Evolutionary conservation across 1,140 invertebrate genomes (phyloP), one percentile per base, ranked within the genome.

Genomic region (Cydia amplana): DNA sequence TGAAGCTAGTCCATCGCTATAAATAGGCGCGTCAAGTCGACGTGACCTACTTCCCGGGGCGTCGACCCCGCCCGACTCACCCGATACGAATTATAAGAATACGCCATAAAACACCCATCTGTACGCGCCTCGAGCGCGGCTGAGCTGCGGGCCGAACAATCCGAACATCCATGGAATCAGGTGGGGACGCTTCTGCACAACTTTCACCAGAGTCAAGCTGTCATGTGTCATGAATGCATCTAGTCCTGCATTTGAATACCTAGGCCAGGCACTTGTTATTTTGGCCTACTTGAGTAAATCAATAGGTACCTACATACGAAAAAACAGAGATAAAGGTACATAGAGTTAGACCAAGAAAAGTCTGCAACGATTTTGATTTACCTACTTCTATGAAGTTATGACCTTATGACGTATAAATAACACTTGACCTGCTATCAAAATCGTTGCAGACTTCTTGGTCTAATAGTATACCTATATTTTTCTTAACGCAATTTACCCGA

Each of bases 1-100:
- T 70, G 65, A 49, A 60, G 78, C 72, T 67, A 49, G 74, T 77
- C 73, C 76, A 60, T 49, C 18, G 74, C 20, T 78, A 80, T 80
- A 77, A 80, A 80, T 80, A 80, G 72, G 55, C 64, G 72, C 72
- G 72, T 49, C 49, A 74, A 77, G 76, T 65, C 75, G 73, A 16
- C 74, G 43, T 81, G 80, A 81, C 80, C 80, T 67, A 81, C 73
- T 78, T 81, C 18, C 76, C 10, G 65, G 70, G 16, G 49, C 78
- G 78, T 79, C 76, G 74, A 77, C 78, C 80, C 70, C 76, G 36
- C 32, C 55, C 51, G 46, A 46, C 32, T 49, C 43, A 40, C 43
- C 55, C 28, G 65, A 70, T 36, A 70, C 32, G 65, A 70, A 70
- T 70, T 70, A 70, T 70, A 70, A 70, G 65, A 70, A 70, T 36